phyloP scores from a whole-genome alignment of 2,888 invertebrate species.

The Drosophila kambysellisi region DNA sequence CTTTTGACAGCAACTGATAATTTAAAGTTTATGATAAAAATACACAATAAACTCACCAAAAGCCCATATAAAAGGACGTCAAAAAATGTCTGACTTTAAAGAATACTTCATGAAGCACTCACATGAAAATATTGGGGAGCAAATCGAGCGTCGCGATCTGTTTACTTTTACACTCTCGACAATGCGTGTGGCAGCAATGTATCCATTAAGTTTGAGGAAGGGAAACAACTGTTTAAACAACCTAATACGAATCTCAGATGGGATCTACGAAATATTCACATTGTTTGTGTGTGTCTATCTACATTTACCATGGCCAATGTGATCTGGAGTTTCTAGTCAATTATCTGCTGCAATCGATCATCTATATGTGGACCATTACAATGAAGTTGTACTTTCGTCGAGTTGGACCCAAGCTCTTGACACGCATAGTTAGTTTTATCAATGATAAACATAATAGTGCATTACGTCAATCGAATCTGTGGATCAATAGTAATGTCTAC shows the following conservation, averaged over 20 bases:
- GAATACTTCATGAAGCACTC: conserved; percentile 17
- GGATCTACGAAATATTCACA: conserved; percentile 64
- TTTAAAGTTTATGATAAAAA: conserved; percentile 15
- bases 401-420: conserved; percentile 40
- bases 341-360: conserved; percentile 73
- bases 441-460: conserved; percentile 64
- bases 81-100: background rate
- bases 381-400: conserved; percentile 79
- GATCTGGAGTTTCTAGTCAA: conserved; percentile 74
- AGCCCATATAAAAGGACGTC: conserved; percentile 40
- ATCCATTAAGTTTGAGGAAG: conserved; percentile 41
- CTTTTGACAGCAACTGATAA: conserved; percentile 10
- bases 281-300: conserved; percentile 68
- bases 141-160: conserved; percentile 62
- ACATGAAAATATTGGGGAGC: background rate
- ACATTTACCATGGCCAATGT: conserved; percentile 55
- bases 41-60: background rate
- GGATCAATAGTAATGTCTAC: conserved; percentile 65
- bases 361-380: conserved; percentile 72
- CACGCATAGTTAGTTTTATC: conserved; percentile 57
- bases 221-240: background rate
- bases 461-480: conserved; percentile 54
- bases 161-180: conserved; percentile 65
- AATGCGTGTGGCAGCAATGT: conserved; percentile 70
- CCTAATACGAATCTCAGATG: conserved; percentile 15